Evolutionary conservation across 2,888 invertebrate species (phyloP), one percentile per base, ranked within the genome.

Genomic region (Chalcosyrphus nemorum): DNA sequence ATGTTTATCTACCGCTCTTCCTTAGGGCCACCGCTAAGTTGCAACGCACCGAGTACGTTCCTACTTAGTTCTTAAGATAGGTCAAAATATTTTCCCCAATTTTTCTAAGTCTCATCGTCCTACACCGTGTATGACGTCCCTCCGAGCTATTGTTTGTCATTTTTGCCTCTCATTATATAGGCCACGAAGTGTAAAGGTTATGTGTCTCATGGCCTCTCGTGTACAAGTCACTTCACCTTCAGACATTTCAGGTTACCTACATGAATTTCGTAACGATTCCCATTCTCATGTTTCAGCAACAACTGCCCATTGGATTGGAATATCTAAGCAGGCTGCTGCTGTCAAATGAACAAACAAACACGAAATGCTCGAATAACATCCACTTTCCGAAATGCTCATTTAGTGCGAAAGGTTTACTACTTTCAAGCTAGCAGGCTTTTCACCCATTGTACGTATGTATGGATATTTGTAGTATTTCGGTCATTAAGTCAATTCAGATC

Each of bases 271-370:
- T 43, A 15, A 15, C 27, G 27, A 15, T 27, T 15, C 11, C 11
- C 17, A 41, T 17, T 24, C 0, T 2, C 4, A 24, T 24, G 24
- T 24, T 4, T 7, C 45, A 32, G 19, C 35, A n/a, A 13, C n/a
- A 35, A 35, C 21, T 35, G 4, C 4, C 29, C 13, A 21, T 50
- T 29, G 5, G 45, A 21, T 50, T 29, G 5, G 45, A 17, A 63
- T 47, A 50, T 15, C 47, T 59, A 3, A 61, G 27, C 11, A 17
- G n/a, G n/a, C n/a, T n/a, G n/a, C n/a, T n/a, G 54, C 74, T 63
- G 63, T 74, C 65, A 57, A 75, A 65, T 47, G 47, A 57, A 32
- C 52, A 61, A 63, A 65, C 35, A 75, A 75, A 66, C 29, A 29
- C n/a, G n/a, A 19, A 57, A 50, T 38, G 11, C 35, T 13, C n/a